phyloP scores from a whole-genome alignment of 2,113 vertebrate genomes.

The Meleagris gallopavo region DNA sequence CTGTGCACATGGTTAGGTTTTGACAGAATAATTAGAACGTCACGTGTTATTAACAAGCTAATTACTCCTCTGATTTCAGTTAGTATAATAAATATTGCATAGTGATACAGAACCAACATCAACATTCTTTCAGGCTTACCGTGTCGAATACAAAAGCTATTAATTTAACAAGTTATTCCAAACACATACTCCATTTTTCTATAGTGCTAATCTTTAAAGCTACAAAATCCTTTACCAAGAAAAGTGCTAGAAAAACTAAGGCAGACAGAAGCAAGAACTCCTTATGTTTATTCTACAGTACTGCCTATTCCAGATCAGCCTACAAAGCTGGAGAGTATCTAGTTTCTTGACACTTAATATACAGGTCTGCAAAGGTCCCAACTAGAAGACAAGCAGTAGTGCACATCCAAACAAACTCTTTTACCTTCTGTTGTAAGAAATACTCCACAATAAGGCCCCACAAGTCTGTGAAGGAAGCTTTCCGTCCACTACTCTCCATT shows the following conservation, averaged over 20 bases:
- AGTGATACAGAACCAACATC: background rate
- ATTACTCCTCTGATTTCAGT: background rate
- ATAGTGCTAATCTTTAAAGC: background rate
- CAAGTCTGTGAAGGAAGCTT: slow-evolving; percentile 79
- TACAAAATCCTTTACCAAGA: background rate
- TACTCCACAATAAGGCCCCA: slow-evolving; percentile 86
- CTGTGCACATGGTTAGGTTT: background rate
- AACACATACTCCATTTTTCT: background rate
- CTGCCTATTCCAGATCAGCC: background rate
- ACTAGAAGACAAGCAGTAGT: background rate
- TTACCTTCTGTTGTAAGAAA: slow-evolving; percentile 84
- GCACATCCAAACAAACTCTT: background rate
- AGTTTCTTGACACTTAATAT: background rate
- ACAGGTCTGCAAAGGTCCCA: accelerated
- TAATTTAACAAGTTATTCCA: background rate
- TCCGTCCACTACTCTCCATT: slow-evolving; percentile 68
- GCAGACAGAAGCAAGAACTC: background rate
- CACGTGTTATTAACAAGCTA: background rate
- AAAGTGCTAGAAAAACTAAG: background rate
- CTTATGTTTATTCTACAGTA: background rate
- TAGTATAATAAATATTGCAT: background rate
- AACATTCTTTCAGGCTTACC: background rate
- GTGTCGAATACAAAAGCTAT: background rate
- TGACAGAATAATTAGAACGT: background rate
- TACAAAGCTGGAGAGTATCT: background rate